phyloP scores from a whole-genome alignment of 2,797 vertebrate species.

The Sciurus carolinensis region DNA sequence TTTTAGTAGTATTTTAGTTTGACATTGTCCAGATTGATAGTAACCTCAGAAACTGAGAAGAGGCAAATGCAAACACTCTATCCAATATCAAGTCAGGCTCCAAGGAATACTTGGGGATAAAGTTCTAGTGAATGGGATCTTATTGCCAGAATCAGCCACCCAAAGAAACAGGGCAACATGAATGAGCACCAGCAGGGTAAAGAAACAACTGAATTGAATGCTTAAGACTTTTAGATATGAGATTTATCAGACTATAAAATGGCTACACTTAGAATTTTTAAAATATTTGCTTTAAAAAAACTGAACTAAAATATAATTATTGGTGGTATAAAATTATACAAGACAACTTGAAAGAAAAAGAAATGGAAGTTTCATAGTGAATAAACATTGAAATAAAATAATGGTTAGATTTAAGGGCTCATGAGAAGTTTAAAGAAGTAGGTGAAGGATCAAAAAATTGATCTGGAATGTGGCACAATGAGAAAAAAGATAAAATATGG shows the following conservation, averaged over 20 bases:
- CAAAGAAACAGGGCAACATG: background rate
- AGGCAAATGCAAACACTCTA: background rate
- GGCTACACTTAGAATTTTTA: background rate
- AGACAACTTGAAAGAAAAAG: background rate
- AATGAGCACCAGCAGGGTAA: background rate
- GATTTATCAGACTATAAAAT: background rate
- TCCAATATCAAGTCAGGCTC: background rate
- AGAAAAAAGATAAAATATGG: constrained; percentile 11
- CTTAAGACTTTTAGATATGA: background rate
- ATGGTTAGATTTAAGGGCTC: background rate
- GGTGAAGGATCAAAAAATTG: background rate
- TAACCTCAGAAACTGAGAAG: constrained; percentile 10
- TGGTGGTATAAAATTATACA: background rate
- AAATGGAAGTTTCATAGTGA: constrained; percentile 10
- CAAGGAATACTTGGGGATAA: background rate
- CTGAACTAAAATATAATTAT: background rate
- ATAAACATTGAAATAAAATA: background rate
- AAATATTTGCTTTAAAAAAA: background rate
- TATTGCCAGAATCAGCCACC: background rate
- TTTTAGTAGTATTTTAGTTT: background rate
- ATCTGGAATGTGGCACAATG: background rate
- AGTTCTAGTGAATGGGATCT: background rate
- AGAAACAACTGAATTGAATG: background rate
- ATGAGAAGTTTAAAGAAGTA: background rate
- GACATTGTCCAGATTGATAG: background rate